Base-by-base conservation (phyloP, 2,797 vertebrate species). In the Cryptoblepharus egeriae region DNA sequence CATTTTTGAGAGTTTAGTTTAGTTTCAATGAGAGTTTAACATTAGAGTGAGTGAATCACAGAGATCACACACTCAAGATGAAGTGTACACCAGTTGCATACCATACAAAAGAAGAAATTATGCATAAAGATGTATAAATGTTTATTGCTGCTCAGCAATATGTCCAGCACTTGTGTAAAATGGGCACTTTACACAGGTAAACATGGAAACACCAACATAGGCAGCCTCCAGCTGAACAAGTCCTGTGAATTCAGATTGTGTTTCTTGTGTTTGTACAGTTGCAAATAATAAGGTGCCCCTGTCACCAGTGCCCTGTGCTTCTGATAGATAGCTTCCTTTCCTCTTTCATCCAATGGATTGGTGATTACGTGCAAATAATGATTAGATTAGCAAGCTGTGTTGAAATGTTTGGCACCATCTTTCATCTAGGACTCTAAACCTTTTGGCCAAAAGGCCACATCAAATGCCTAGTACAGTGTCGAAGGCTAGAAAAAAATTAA, bases 241-340 rank as follows among this genome's bases (percentile, higher is more conserved):
- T 28, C 63, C 9, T 45, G 35, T n/a, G 24, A 35, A 63, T 32
- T 64, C 60, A 20, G 45, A 70, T 83, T 83, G 75, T 52, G 37
- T 78, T 74, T 75, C 77, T 75, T 45, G 78, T 45, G 78, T 88
- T 92, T 90, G 88, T 87, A 81, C 88, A 92, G 67, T 91, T 92
- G 88, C 60, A 83, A 77, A 84, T 49, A 88, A 90, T 22, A 85
- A 58, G 30, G 37, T 16, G 79, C 75, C 20, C 78, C 42, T 88
- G 88, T 63, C 90, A 89, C 83, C 0, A 79, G 58, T 69, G 84
- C 68, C 84, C 70, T 79, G 75, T 49, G 63, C 24, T 80, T 83
- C 58, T 92, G 87, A 91, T 85, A 58, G 90, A 87, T 79, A 87
- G 88, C 85, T 91, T 89, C 91, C 84, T 81, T 85, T 89, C 85